A percentile compares a stretch with the other conserved stretches of the same genome.
Conservation (phyloP, 1,140 invertebrate species). For the Ruditapes philippinarum region DNA sequence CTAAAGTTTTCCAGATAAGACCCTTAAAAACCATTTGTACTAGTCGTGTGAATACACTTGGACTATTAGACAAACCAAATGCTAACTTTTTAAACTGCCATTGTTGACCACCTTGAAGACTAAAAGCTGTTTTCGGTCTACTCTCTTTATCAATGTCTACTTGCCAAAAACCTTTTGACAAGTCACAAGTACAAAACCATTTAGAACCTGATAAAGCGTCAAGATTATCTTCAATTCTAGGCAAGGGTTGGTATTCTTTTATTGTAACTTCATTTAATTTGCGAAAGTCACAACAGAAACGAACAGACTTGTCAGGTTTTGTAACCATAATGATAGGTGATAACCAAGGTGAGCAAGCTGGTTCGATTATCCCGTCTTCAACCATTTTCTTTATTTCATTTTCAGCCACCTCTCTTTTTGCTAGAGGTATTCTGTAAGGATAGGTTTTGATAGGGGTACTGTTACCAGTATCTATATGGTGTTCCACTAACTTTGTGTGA, state of each 20-base stretch:
- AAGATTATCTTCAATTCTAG: constrained; percentile 45
- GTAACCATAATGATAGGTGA: constrained; percentile 87
- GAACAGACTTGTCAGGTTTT: constrained; percentile 87
- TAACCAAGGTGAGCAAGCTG: constrained; percentile 85
- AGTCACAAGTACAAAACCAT: too few species aligned
- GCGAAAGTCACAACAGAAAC: constrained; percentile 88
- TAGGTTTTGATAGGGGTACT: constrained; percentile 2
- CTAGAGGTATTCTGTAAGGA: constrained; percentile 11
- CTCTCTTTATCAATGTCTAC: too few species aligned
- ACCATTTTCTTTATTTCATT: constrained; percentile 35
- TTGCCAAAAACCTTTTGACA: constrained; percentile 19
- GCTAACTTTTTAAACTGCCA: too few species aligned
- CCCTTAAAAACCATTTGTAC: too few species aligned
- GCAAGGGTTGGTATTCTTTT: constrained; percentile 53
- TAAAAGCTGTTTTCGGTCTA: too few species aligned
- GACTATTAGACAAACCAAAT: too few species aligned
- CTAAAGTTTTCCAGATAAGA: constrained; percentile 12
- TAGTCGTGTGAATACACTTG: too few species aligned
- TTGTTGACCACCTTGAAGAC: too few species aligned
- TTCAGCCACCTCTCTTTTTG: constrained; percentile 20
- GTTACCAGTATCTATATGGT: constrained; percentile 36
- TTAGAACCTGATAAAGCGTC: too few species aligned
- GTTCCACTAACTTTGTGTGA: constrained; percentile 21
- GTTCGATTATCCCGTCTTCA: constrained; percentile 77
- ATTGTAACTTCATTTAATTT: constrained; percentile 65